Evolutionary conservation across 2,797 vertebrate genomes (phyloP), one percentile per base, ranked within the genome.

Genomic region (Sebastes reedi): DNA sequence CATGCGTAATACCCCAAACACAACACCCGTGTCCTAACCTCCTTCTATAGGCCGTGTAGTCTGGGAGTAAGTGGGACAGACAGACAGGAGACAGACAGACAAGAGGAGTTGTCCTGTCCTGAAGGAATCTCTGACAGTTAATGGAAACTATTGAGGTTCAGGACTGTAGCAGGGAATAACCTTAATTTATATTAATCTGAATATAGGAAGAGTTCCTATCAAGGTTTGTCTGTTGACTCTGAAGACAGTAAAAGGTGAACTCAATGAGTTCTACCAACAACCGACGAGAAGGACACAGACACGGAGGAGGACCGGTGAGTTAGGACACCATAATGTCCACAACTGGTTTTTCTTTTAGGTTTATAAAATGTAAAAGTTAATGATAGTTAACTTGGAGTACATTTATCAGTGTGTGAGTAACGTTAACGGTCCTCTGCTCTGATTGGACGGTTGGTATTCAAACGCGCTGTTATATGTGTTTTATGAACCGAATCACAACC

Each of bases 221-320:
- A 25, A n/a, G 46, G 50, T 7, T 18, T 68, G 36, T 7, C 2
- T 4, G 9, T 4, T 20, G 24, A 67, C 7, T 70, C 36, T 61
- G 67, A 22, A 29, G 13, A 62, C 36, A 34, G n/a, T 20, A 62
- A 8, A 80, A 69, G 32, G 72, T 52, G 2, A 89, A 84, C 77
- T 85, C 91, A 83, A 93, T 91, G 92, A 92, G 61, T 92, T 92
- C 90, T 62, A 90, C 75, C 81, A 83, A 82, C 72, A 76, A 36
- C 73, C 79, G 71, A 82, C 74, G 84, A 65, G 82, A 52, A 67
- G 82, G 75, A 60, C 16, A 52, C 77, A 87, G 79, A 54, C 42
- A 87, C 72, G 92, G 82, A 88, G 81, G 59, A 58, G 85, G 13
- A 24, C 67, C 90, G 94, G 95, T 96, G 79, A 91, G 88, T 79